Base-by-base conservation (phyloP, 2,113 vertebrate genomes). In the Zosterops borbonicus region DNA sequence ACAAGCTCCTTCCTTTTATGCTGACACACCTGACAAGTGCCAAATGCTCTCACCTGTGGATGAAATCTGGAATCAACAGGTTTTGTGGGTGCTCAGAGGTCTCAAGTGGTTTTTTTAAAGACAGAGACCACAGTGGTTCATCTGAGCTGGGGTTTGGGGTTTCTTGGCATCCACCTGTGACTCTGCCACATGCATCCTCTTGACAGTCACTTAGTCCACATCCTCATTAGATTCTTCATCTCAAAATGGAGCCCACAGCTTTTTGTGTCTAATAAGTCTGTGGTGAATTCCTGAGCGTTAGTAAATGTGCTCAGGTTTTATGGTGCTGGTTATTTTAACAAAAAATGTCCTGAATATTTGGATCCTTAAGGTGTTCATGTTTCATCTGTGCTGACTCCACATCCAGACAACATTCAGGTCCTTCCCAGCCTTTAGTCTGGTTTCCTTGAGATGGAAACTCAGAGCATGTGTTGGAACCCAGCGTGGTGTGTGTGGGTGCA, bases 11-110 rank as follows among this genome's bases (percentile, higher is more conserved):
- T 94, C 39, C n/a, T 89, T 89, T 89, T 39, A 59, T 55, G 82
- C 53, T 87, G 77, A 87, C 83, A 69, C 24, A 95, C 77, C 89
- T 90, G 59, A 75, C 83, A 91, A 92, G 65, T 46, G 68, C 70
- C 85, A 73, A 65, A 63, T 49, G 23, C 23, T 68, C 64, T 68
- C 55, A 68, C 20, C 60, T 84, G 56, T 80, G 23, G 7, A 29
- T 39, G 65, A 89, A 90, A 81, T 42, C 52, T 62, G 76, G 78
- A 93, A 87, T 94, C 83, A 73, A 35, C 62, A 50, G 73, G 60
- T 71, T 74, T 75, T 65, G 60, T 75, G 80, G 80, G 73, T 94
- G 59, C 55, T 88, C 29, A n/a, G 74, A 39, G 47, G 55, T 88
- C 60, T 85, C 44, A 68, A 55, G 55, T 46, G 53, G 5, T 70